Base-by-base conservation (phyloP, 2,888 invertebrate genomes). In the Mimachlamys varia region DNA sequence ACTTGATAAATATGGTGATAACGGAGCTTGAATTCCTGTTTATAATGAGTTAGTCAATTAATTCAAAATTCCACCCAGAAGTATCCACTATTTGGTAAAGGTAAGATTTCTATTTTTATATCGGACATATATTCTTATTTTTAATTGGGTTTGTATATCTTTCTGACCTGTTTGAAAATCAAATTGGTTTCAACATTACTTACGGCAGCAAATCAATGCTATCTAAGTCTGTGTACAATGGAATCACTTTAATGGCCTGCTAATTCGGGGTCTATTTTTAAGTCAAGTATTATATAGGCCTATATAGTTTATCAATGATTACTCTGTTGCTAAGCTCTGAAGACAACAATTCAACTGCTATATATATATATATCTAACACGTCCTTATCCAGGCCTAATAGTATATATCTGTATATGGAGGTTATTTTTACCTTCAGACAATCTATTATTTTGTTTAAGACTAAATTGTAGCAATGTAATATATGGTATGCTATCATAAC, bases 271-370 rank as follows among this genome's bases (percentile, higher is more conserved):
- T 76, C 76, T 76, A 76, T 76, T 76, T n/a, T 62, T 62, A 62
- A 76, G 76, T 76, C 27, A 13, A 33, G 27, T 76, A 58, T 15
- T 58, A 58, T 76, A n/a, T n/a, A n/a, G n/a, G n/a, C n/a, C n/a
- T n/a, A n/a, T n/a, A n/a, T n/a, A n/a, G n/a, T n/a, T n/a, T n/a
- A 76, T 27, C 13, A 13, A 27, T 76, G 76, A 33, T 76, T 76
- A 33, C 76, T 27, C 76, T 27, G 76, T 76, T 76, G 76, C 76
- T 76, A 76, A 33, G 76, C 76, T 76, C 12, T 76, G 76, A 76
- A 4, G 2, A 76, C 76, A 76, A 76, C 76, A 76, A 33, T 76
- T 22, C 33, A 76, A 76, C 33, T 27, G 62, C 76, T 33, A 33
- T 76, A 33, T 33, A 76, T 27, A n/a, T n/a, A 76, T 10, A 10